Conservation (phyloP, 2,888 invertebrate species). For the Poecilus cupreus region DNA sequence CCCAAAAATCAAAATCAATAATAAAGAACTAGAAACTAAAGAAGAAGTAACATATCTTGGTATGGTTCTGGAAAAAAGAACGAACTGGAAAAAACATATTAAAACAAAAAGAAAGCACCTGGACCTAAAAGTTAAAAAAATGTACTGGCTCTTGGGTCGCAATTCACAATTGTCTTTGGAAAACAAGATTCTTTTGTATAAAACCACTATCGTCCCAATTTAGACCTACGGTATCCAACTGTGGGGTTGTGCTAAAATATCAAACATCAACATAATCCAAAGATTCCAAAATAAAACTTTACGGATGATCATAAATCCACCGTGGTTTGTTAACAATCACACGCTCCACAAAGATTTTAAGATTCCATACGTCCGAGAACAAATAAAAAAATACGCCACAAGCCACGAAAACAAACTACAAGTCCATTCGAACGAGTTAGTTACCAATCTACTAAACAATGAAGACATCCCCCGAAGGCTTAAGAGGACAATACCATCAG, state of each 20-base stretch:
- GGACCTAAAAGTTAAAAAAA: conserved; percentile 45
- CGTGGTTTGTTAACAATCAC: conserved; percentile 3
- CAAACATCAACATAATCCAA: background rate
- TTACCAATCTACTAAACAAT: conserved; percentile 17
- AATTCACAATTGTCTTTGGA: conserved; percentile 8
- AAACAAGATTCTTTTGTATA: conserved; percentile 20
- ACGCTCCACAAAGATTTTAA: conserved; percentile 4
- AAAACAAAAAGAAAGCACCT: conserved; percentile 60
- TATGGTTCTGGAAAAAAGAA: conserved; percentile 59
- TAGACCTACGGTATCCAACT: conserved; percentile 29
- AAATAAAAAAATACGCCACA: background rate
- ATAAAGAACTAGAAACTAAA: conserved; percentile 66
- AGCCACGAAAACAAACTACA: conserved; percentile 37
- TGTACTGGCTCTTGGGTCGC: conserved; percentile 26
- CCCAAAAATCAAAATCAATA: conserved; percentile 47
- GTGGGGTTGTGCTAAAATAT: conserved; percentile 25
- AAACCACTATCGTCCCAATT: background rate
- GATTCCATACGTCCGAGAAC: background rate
- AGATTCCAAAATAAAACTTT: conserved; percentile 8
- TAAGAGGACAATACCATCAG: conserved; percentile 16
- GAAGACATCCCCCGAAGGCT: background rate
- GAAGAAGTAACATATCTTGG: conserved; percentile 61
- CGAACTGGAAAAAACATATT: conserved; percentile 60
- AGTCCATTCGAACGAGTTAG: too few species aligned
- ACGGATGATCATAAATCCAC: background rate